Conservation (phyloP, 2,888 invertebrate species). For the Drosophila trichaetosa region DNA sequence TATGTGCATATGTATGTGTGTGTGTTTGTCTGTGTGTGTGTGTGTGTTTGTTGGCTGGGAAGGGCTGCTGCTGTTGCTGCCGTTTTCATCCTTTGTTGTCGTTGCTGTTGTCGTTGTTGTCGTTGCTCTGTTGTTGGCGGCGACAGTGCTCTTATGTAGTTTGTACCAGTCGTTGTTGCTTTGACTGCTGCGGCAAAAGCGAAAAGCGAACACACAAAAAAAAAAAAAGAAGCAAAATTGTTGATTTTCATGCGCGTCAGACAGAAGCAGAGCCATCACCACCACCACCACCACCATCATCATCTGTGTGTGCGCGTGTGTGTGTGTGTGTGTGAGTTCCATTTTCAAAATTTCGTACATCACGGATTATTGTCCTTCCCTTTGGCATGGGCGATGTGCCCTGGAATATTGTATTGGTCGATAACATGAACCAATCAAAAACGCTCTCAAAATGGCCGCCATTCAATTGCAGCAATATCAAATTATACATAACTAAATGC, state of each 20-base stretch:
- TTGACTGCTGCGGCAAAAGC: slow-evolving; percentile 49
- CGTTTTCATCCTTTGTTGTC: slow-evolving; percentile 59
- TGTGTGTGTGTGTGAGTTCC: slow-evolving; percentile 62
- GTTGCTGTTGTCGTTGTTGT: slow-evolving; percentile 60
- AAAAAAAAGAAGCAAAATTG: slow-evolving; percentile 40
- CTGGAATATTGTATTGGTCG: slow-evolving; percentile 85
- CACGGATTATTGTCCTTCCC: slow-evolving; percentile 81
- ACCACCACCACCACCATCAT: slow-evolving; percentile 44
- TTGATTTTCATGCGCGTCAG: slow-evolving; percentile 70
- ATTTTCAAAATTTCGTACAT: slow-evolving; percentile 82
- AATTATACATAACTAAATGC: slow-evolving; percentile 43
- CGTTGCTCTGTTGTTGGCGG: slow-evolving; percentile 71
- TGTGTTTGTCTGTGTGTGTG: slow-evolving; percentile 47
- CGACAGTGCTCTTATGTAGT: slow-evolving; percentile 52
- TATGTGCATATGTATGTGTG: slow-evolving; percentile 7
- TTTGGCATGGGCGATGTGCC: slow-evolving; percentile 61
- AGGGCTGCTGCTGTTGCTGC: slow-evolving; percentile 63
- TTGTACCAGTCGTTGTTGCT: slow-evolving; percentile 46
- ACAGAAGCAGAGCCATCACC: slow-evolving; percentile 57
- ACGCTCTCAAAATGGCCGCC: slow-evolving; percentile 85
- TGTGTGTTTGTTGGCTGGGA: slow-evolving; percentile 57
- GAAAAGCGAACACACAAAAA: slow-evolving; percentile 30
- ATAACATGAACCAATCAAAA: slow-evolving; percentile 85
- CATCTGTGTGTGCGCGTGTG: slow-evolving; percentile 17
- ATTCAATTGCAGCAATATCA: slow-evolving; percentile 69